Percentiles rank a stretch among this genome's conserved stretches.
Evolutionary conservation across 1,140 invertebrate species (phyloP).

Genomic region (Drosophila auraria): DNA sequence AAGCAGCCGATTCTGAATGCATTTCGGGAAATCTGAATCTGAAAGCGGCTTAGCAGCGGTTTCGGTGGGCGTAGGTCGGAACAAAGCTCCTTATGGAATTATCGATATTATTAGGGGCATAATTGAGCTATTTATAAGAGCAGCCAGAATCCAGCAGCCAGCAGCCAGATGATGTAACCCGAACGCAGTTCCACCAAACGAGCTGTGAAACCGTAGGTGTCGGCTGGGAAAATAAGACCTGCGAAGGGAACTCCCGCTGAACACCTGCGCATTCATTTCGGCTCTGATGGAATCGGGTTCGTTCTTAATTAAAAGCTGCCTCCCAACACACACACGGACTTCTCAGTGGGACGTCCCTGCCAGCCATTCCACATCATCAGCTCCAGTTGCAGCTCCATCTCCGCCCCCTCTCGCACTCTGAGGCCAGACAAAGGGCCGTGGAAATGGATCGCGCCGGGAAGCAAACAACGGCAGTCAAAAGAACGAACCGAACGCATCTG

Average conservation of each 20-base stretch:
- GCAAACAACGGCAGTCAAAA: constrained; percentile 45
- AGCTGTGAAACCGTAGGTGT: constrained; percentile 81
- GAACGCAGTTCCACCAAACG: constrained; percentile 44
- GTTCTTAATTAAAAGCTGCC: constrained; percentile 79
- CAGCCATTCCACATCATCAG: constrained; percentile 1
- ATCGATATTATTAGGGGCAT: constrained; percentile 76
- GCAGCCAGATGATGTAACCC: constrained; percentile 42
- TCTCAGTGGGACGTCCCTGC: constrained; percentile 58
- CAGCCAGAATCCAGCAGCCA: constrained; percentile 10
- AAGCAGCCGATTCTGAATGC: constrained; percentile 54
- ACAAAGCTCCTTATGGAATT: constrained; percentile 51
- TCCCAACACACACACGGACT: constrained; percentile 47
- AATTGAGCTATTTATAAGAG: constrained; percentile 78
- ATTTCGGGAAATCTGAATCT: constrained; percentile 20
- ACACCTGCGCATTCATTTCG: constrained; percentile 62
- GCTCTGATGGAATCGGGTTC: constrained; percentile 25
- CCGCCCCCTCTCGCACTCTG: constrained; percentile 24
- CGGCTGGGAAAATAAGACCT: constrained; percentile 47
- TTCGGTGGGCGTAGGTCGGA: constrained; percentile 49
- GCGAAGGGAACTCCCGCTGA: constrained; percentile 44
- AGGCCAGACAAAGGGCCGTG: constrained; percentile 64
- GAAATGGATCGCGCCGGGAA: constrained; percentile 60
- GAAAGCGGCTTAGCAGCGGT: constrained; percentile 60
- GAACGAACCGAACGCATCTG: constrained; percentile 27
- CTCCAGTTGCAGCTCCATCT: constrained; percentile 18